A percentile compares a stretch with the other conserved stretches of the same genome.
Evolutionary conservation across 1,140 invertebrate genomes (phyloP).

Genomic region (Dreissena rostriformis): DNA sequence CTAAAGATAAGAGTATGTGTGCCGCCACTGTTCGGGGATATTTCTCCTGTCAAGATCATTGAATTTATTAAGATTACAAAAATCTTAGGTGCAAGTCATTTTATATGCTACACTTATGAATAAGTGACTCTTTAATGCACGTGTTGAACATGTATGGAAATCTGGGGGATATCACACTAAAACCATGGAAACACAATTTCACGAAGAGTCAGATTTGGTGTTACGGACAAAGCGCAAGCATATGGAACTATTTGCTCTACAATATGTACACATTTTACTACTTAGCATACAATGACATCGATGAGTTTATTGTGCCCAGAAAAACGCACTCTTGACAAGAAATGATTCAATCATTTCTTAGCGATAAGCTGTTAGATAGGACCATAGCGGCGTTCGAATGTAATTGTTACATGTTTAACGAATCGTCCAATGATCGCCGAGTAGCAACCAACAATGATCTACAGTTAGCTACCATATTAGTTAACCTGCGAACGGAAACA

Average conservation of each 20-base stretch:
- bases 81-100: conserved; percentile 73
- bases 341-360: conserved; percentile 54
- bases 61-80: conserved; percentile 77
- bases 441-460: conserved; percentile 47
- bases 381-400: conserved; percentile 70
- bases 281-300: conserved; percentile 76
- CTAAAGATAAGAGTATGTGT: not conserved
- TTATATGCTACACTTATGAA: conserved; percentile 74
- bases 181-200: conserved; percentile 60
- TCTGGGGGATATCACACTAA: conserved; percentile 64
- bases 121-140: conserved; percentile 60
- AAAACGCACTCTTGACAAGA: conserved; percentile 58
- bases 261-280: conserved; percentile 74
- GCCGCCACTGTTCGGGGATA: conserved; percentile 75
- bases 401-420: conserved; percentile 77
- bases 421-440: conserved; percentile 52
- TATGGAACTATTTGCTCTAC: conserved; percentile 78
- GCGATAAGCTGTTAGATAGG: conserved; percentile 20
- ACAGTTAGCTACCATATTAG: conserved; percentile 63
- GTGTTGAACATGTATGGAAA: conserved; percentile 68
- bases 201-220: conserved; percentile 73
- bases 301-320: conserved; percentile 78
- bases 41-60: conserved; percentile 65
- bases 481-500: conserved; percentile 55
- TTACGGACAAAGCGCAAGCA: conserved; percentile 75